Evolutionary conservation across 23 tunicate genomes (phyloP), one percentile per base, ranked within the genome.

Genomic region (Clavelina lepadiformis): DNA sequence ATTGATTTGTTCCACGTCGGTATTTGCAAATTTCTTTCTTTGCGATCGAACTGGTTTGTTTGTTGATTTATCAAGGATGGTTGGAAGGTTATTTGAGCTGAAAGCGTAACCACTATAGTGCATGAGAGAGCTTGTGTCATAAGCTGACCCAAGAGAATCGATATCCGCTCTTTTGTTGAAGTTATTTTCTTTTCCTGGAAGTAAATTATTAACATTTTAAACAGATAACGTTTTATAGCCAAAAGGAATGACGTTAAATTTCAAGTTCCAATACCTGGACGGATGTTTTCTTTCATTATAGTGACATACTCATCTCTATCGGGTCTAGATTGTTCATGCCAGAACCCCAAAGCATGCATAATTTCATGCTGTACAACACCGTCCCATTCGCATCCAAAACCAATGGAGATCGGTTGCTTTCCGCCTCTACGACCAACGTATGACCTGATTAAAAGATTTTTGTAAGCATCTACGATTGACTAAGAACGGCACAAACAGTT

Each of bases 241-340:
- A 55, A 11, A 20, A 55, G n/a, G n/a, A 61, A 61, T 31, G 67
- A 18, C 53, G 51, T 33, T 11, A n/a, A 22, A 55, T n/a, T 23
- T n/a, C 22, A 54, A 65, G 25, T n/a, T 28, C 1, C 19, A 44
- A 38, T 67, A 79, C 77, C 65, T 46, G 35, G 38, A 19, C 34
- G 31, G 27, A 77, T 47, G 36, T 77, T 77, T 0, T 67, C 68
- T 0, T 47, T 21, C 36, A 28, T 46, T 0, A 77, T 23, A 7
- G 27, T 63, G 28, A 77, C 57, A 35, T 54, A 67, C 6, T 56
- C 53, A 45, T 77, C 83, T 56, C 83, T 67, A 27, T 77, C 83
- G 2, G 83, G 83, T 56, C 83, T 55, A 11, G 83, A 77, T 38
- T 77, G 83, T 29, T 77, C 83, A 30, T 77, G 83, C 83, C 83